Base-by-base conservation (phyloP, 2,797 vertebrate genomes). In the Chanos chanos region DNA sequence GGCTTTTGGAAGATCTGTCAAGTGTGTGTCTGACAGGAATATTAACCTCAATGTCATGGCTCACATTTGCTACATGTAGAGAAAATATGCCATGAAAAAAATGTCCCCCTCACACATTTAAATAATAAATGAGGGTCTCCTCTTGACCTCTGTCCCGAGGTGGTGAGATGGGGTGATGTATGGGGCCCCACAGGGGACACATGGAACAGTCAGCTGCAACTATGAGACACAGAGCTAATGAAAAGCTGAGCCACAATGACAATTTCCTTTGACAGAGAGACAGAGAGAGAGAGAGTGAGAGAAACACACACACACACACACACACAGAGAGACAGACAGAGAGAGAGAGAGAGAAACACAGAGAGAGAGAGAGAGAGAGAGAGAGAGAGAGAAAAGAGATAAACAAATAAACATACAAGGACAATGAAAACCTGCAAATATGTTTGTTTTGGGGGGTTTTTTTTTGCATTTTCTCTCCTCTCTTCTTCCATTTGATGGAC, bases 61-160 rank as follows among this genome's bases (percentile, higher is more conserved):
- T 69, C 64, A 78, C 73, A 80, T 78, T 80, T 72, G 77, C 47
- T 74, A 78, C 63, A 66, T 58, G 69, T 37, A 57, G 56, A 50
- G 56, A 64, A 74, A 80, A 77, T 70, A 71, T 64, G 68, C 43
- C 55, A 52, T 48, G 68, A 71, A 57, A 74, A 71, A 83, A 79
- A 75, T 62, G 73, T 72, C 71, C 77, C 73, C 53, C 76, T 76
- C 44, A 64, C 31, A 77, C 68, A 77, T 85, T 84, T 87, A 69
- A 86, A 83, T 86, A 89, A 87, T 85, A 74, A 85, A 89, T 87
- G 72, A 79, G 64, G 69, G 45, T 78, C 76, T 73, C 73, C 72
- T 57, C 70, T 62, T 65, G 81, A 80, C 74, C 78, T 76, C 63
- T 79, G 74, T 71, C 41, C 30, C 74, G 70, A 76, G 81, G 74